A percentile compares a stretch with the other conserved stretches of the same genome.
These are phyloP conservation scores for Crambe crambe DNA, from an alignment of 37 sponge, comb jelly and placozoan species.

Conservation along the genomic window DNA sequence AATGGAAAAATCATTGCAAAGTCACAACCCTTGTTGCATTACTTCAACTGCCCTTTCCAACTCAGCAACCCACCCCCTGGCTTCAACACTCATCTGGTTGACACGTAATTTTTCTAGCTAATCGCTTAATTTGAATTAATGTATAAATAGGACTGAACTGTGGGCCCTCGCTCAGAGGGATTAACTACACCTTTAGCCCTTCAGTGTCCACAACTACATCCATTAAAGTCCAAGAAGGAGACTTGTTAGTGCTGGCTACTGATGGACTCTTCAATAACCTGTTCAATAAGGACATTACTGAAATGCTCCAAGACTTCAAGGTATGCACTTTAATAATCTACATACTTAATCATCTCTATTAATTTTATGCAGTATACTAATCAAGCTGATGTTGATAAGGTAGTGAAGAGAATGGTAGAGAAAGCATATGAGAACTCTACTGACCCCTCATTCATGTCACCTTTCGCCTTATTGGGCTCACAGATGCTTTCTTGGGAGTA, in stretches of 20 bases:
- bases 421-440: conserved; percentile 26
- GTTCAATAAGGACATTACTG: conserved; percentile 38
- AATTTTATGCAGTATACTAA: background rate
- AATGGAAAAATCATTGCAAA: conserved; percentile 25
- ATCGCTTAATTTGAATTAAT: background rate
- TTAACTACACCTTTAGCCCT: background rate
- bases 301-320: conserved; percentile 4
- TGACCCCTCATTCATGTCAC: conserved; percentile 48
- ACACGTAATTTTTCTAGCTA: background rate
- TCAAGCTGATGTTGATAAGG: background rate
- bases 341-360: background rate
- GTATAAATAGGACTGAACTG: background rate
- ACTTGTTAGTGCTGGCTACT: conserved; percentile 67
- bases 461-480: conserved; percentile 55
- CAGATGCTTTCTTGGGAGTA: conserved; percentile 25
- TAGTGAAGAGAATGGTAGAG: conserved; percentile 14
- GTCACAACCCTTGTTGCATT: conserved; percentile 38
- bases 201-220: background rate
- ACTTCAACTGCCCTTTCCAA: conserved; percentile 76
- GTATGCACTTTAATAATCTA: background rate
- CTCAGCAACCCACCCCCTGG: conserved; percentile 49
- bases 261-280: conserved; percentile 77
- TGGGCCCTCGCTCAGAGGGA: conserved; percentile 1
- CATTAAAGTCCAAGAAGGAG: conserved; percentile 31
- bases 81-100: background rate